These are phyloP conservation scores for Labeo catla DNA, from an alignment of 2,113 vertebrate species.

Conservation along the genomic window DNA sequence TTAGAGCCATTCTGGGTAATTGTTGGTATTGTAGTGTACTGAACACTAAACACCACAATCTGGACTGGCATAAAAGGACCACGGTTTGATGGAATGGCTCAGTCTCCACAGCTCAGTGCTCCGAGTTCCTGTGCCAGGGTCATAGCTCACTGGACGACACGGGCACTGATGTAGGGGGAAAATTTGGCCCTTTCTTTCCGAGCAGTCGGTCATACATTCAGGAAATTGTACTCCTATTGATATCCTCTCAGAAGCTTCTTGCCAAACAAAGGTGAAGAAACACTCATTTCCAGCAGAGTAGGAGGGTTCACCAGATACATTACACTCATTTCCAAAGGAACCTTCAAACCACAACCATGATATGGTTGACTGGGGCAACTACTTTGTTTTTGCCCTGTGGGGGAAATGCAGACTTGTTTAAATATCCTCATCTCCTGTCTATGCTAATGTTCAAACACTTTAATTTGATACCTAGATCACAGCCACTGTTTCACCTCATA, in stretches of 20 bases:
- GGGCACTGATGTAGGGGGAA: constrained; percentile 47
- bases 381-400: not conserved
- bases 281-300: constrained; percentile 51
- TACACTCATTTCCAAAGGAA: constrained; percentile 17
- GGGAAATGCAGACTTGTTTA: not conserved
- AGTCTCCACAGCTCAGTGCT: constrained; percentile 54
- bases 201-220: constrained; percentile 67
- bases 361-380: not conserved
- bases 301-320: constrained; percentile 20
- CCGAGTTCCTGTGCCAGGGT: constrained; percentile 65
- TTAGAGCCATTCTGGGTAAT: not conserved
- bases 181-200: constrained; percentile 73
- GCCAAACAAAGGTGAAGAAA: constrained; percentile 49
- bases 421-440: not conserved
- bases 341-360: not conserved
- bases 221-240: constrained; percentile 71
- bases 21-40: not conserved
- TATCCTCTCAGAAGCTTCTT: constrained; percentile 60
- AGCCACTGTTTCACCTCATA: not conserved
- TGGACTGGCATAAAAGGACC: not conserved
- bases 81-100: not conserved
- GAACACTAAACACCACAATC: not conserved
- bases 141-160: constrained; percentile 54
- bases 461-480: not conserved
- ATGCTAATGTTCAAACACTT: constrained; percentile 22